phyloP scores from a whole-genome alignment of 2,113 vertebrate species.

The Elgaria multicarinata region DNA sequence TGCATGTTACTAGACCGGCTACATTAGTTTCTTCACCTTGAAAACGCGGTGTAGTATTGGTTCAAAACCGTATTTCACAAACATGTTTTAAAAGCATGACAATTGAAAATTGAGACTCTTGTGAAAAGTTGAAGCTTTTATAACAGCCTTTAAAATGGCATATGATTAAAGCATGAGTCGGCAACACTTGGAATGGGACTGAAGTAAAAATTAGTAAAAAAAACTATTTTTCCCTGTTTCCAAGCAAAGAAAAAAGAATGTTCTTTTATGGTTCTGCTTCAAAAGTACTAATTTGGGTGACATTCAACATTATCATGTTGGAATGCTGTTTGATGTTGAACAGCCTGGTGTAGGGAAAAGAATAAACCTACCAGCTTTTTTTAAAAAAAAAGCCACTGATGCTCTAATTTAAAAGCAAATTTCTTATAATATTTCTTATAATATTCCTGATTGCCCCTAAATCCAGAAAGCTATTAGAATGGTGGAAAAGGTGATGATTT shows the following conservation, averaged over 20 bases:
- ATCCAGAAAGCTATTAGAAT: slow-evolving; percentile 49
- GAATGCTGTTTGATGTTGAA: slow-evolving; percentile 36
- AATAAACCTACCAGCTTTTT: slow-evolving; percentile 25
- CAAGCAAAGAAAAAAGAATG: background rate
- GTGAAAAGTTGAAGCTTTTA: background rate
- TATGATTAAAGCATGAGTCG: background rate
- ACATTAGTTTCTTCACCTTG: background rate
- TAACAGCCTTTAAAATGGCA: background rate
- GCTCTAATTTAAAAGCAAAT: slow-evolving; percentile 26
- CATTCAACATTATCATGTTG: slow-evolving; percentile 24
- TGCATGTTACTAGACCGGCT: background rate
- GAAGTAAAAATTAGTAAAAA: slow-evolving; percentile 2
- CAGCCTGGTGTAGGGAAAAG: slow-evolving; percentile 12
- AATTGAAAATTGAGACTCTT: background rate
- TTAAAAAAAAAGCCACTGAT: background rate
- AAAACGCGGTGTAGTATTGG: background rate
- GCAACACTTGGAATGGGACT: background rate
- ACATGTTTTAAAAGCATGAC: background rate
- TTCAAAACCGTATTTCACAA: background rate
- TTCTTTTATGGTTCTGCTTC: background rate
- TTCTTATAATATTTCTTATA: slow-evolving; percentile 37
- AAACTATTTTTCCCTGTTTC: slow-evolving; percentile 19
- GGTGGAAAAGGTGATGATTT: slow-evolving; percentile 22
- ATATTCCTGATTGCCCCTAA: slow-evolving; percentile 45
- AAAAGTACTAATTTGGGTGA: slow-evolving; percentile 38